phyloP scores from a whole-genome alignment of 2,113 vertebrate genomes.

The Brachyhypopomus gauderio region DNA sequence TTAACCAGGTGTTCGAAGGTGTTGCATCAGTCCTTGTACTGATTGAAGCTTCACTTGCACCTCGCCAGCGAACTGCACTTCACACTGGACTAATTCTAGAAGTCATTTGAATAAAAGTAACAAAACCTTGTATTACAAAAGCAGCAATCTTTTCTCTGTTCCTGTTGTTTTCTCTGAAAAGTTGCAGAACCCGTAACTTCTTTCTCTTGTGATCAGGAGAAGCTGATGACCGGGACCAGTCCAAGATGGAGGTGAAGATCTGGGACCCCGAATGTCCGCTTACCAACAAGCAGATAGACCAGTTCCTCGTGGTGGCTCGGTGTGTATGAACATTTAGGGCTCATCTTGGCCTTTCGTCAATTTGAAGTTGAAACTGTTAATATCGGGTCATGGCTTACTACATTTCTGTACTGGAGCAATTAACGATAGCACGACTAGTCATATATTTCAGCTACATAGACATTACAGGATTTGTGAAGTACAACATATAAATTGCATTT shows the following conservation, averaged over 20 bases:
- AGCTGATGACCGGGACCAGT: constrained; percentile 91
- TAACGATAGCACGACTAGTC: no score
- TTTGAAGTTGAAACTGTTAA: not conserved
- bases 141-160: not conserved
- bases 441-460: no score
- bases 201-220: constrained; percentile 74
- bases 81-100: not conserved
- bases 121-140: not conserved
- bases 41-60: no score
- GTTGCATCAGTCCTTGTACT: no score
- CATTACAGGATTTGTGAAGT: no score
- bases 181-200: not conserved
- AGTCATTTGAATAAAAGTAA: not conserved
- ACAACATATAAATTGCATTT: not conserved
- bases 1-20: no score
- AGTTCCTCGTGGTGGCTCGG: constrained; percentile 97
- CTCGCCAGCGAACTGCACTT: not conserved
- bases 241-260: constrained; percentile 94
- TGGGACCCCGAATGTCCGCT: constrained; percentile 97
- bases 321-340: constrained; percentile 59
- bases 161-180: not conserved
- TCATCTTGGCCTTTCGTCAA: not conserved
- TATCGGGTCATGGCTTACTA: no score
- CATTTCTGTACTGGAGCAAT: no score
- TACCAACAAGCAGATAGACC: constrained; percentile 96